These are phyloP conservation scores for Okapia johnstoni DNA, from an alignment of 2,113 vertebrate species.

Conservation along the genomic window DNA sequence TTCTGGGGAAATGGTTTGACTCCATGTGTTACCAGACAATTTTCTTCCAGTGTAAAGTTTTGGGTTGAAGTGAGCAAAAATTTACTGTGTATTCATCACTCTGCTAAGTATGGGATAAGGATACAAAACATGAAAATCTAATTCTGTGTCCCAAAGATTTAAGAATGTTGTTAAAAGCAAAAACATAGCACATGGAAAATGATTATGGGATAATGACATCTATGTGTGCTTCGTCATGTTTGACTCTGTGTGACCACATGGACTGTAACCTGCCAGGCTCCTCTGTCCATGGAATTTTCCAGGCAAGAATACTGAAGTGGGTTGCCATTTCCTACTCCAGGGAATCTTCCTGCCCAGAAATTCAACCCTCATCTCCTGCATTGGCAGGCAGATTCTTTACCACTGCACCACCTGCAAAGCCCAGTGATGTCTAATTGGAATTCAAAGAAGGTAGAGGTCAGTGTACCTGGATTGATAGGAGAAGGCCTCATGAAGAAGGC, in stretches of 20 bases:
- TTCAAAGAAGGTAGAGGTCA: background rate
- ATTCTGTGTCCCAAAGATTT: background rate
- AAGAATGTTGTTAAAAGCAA: background rate
- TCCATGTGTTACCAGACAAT: background rate
- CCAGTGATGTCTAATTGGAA: background rate
- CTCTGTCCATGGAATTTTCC: background rate
- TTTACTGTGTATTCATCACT: background rate
- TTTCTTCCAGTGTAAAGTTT: background rate
- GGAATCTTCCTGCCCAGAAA: background rate
- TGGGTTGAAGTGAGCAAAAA: background rate
- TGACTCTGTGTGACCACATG: background rate
- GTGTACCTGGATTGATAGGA: background rate
- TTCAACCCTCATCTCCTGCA: background rate
- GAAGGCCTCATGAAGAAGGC: background rate
- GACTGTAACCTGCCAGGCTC: background rate
- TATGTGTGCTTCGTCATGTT: background rate
- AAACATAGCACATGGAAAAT: background rate
- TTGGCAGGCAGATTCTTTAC: background rate
- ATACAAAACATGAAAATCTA: background rate
- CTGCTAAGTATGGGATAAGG: background rate
- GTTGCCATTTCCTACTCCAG: background rate
- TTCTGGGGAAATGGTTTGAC: background rate
- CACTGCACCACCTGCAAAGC: background rate
- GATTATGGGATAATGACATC: background rate
- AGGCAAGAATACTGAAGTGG: background rate